Base-by-base conservation (phyloP, 2,797 vertebrate species). In the Dermochelys coriacea region DNA sequence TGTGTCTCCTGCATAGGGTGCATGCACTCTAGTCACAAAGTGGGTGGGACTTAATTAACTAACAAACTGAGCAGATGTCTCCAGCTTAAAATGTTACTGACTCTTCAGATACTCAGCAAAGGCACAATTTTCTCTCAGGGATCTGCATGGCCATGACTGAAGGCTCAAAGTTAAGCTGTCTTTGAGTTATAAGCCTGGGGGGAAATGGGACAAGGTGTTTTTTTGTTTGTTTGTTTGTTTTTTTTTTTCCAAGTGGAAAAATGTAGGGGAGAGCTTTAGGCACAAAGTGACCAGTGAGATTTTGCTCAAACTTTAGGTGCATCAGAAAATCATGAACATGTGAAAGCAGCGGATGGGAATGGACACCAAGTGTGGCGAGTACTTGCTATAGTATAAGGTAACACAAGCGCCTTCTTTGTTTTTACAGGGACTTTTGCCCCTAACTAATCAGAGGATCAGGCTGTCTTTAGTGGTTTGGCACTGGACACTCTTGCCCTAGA, bases 361-460 rank as follows among this genome's bases (percentile, higher is more conserved):
- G 47, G n/a, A 7, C 45, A 2, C 45, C 1, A 41, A 25, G 7
- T 27, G 12, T 1, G 31, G 27, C 45, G 4, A n/a, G 37, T 16
- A 16, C 59, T 34, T 16, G 68, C 34, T 12, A 21, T 6, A 7
- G 50, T 8, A n/a, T 52, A n/a, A 21, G 31, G 75, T 2, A 64
- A 5, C 1, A 0, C 19, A 82, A 51, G 68, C 41, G 29, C 80
- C 12, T 0, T 0, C 6, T 23, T 82, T 41, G 2, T 45, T 79
- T 87, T 84, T 34, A 78, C 41, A 23, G 41, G 74, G 61, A 25
- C 37, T 47, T 55, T 49, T 27, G 0, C 1, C 0, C 37, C 29
- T 59, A n/a, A 4, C 52, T 91, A 82, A 2, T 23, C 37, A 12
- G 0, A 0, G 41, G 27, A 29, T 64, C 0, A 0, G 11, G 4